Evolutionary conservation across 2,888 invertebrate genomes (phyloP), one percentile per base, ranked within the genome.

Genomic region (Brachylomia viminalis): DNA sequence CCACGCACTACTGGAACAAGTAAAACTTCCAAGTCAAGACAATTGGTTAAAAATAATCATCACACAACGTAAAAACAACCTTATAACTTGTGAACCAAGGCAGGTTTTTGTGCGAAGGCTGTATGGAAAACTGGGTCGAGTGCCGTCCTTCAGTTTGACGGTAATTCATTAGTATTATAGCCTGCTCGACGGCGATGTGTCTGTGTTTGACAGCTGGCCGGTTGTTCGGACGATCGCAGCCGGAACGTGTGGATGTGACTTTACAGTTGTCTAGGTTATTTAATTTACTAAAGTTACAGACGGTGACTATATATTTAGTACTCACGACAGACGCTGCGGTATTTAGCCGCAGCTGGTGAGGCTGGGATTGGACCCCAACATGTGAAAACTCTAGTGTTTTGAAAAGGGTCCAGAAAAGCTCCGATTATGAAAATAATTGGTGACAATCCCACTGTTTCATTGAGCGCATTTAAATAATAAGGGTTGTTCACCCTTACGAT

Each of bases 111-210:
- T 54, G 13, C 69, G 67, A n/a, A 10, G 11, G 33, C 1, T 8
- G 15, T 47, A 11, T 42, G 59, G 72, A 72, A 77, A 83, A 81
- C 64, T 80, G 70, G 82, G 86, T 87, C 86, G 71, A 86, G 81
- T 77, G 68, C 59, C 64, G 70, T 75, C 76, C 79, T 79, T 77
- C 77, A 80, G 83, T 83, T 79, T 80, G 75, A 77, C 69, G 56
- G 80, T 85, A 85, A 87, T 86, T 88, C 85, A 85, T 85, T 88
- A 87, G 83, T 86, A 87, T 79, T 84, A 84, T 86, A 81, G 84
- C 79, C 76, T 85, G 77, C 76, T 75, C 69, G 68, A 49, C 72
- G 78, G 80, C 70, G 78, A 84, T 84, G 79, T 68, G 76, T 73
- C 75, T 86, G 86, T 58, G 77, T 77, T 61, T 72, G 88, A 83